Percentiles rank a stretch among this genome's conserved stretches.
Conservation (phyloP, 2,888 invertebrate species). For the Chaitophorus viminalis region DNA sequence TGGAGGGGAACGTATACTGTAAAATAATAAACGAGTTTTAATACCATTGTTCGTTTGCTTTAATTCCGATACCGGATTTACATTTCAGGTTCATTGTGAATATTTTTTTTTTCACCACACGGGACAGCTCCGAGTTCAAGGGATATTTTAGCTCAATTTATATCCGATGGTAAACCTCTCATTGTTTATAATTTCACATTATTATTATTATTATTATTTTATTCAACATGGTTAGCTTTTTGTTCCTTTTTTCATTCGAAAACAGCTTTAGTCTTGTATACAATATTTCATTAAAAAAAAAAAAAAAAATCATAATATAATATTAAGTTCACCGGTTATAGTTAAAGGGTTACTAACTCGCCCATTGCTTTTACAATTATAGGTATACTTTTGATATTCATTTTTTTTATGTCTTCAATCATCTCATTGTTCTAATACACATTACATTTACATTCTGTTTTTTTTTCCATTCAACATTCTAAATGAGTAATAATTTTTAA, state of each 20-base stretch:
- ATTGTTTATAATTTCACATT: conserved; percentile 55
- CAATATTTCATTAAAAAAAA: conserved; percentile 5
- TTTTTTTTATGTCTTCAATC: not conserved
- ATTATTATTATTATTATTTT: not conserved
- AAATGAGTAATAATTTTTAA: no score
- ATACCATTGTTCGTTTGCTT: conserved; percentile 44
- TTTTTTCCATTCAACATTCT: not conserved
- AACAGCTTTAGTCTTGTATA: conserved; percentile 35
- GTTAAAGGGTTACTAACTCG: not conserved
- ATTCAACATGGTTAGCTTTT: conserved; percentile 41
- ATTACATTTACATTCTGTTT: not conserved
- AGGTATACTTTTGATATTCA: not conserved
- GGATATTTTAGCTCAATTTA: conserved; percentile 58
- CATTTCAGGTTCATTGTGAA: conserved; percentile 59
- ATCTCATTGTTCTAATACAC: not conserved
- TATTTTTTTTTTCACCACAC: conserved; percentile 10
- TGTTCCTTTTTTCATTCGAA: conserved; percentile 37
- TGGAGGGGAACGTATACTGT: not conserved
- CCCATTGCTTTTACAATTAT: not conserved
- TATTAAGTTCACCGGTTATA: not conserved
- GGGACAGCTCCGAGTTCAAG: conserved; percentile 37
- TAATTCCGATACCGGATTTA: conserved; percentile 56
- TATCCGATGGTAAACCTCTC: conserved; percentile 44
- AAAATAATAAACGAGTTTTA: conserved; percentile 45
- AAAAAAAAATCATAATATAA: conserved; percentile 7